A percentile compares a stretch with the other conserved stretches of the same genome.
Evolutionary conservation across 2,888 invertebrate species (phyloP).

Genomic region (Matsumyia berberina): DNA sequence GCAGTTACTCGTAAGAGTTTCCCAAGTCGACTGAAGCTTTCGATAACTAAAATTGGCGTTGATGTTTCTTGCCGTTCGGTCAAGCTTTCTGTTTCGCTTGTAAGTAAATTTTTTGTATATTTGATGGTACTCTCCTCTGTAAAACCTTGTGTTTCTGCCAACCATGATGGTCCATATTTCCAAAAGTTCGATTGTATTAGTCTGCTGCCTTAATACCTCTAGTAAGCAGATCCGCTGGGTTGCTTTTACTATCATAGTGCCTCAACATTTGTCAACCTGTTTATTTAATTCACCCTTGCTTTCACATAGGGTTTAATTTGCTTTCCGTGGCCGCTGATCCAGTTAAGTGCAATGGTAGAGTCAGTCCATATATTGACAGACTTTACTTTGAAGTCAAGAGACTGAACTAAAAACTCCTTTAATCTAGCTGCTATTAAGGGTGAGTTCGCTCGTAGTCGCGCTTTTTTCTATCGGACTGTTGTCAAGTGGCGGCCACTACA

Average conservation of each 20-base stretch:
- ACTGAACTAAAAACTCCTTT: background rate
- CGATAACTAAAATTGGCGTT: too few species aligned
- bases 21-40: conserved; percentile 3
- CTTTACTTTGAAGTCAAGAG: background rate
- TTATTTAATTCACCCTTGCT: background rate
- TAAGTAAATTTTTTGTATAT: too few species aligned
- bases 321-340: background rate
- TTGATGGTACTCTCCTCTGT: conserved; percentile 1
- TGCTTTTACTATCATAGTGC: background rate
- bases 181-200: conserved; percentile 7
- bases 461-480: conserved; percentile 11
- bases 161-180: conserved; percentile 15
- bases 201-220: background rate
- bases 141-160: too few species aligned
- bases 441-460: conserved; percentile 9
- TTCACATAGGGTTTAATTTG: conserved; percentile 7
- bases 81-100: background rate
- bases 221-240: background rate
- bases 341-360: background rate
- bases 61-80: too few species aligned
- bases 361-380: background rate
- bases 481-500: too few species aligned
- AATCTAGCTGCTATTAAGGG: background rate
- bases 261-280: background rate
- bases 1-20: conserved; percentile 3